Conservation (phyloP, 1,140 invertebrate species). For the Venturia canescens region DNA sequence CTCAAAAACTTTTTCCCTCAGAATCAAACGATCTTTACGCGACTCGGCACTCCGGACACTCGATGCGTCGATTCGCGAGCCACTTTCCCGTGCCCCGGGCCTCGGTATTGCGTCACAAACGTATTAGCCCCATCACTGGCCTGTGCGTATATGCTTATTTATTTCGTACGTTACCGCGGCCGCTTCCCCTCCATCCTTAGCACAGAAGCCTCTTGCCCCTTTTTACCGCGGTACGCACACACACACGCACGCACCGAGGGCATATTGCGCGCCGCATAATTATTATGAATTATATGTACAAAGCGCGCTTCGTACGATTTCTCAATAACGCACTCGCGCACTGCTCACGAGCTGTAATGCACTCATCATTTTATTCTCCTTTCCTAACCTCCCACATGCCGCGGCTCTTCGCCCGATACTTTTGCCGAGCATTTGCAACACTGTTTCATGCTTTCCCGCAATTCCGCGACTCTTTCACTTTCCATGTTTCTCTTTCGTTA, state of each 20-base stretch:
- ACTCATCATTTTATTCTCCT: background rate
- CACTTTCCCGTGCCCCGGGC: slow-evolving; percentile 9
- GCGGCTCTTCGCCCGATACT: background rate
- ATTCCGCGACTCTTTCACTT: too few relatives aligned
- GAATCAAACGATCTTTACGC: too few relatives aligned
- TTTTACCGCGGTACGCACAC: too few relatives aligned
- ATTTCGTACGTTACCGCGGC: slow-evolving; percentile 14
- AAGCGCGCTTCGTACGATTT: slow-evolving; percentile 24
- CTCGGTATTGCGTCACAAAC: slow-evolving; percentile 23
- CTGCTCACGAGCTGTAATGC: background rate
- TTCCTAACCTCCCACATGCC: background rate
- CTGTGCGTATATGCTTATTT: background rate
- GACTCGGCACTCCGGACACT: too few relatives aligned
- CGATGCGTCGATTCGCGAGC: background rate
- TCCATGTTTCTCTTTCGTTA: too few relatives aligned
- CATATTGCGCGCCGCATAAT: slow-evolving; percentile 37
- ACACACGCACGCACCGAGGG: slow-evolving; percentile 5
- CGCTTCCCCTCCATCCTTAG: background rate
- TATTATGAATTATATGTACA: slow-evolving; percentile 35
- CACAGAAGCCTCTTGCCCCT: background rate
- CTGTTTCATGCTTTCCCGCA: background rate
- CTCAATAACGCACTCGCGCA: slow-evolving; percentile 2
- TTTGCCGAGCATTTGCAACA: background rate
- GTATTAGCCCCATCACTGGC: slow-evolving; percentile 34
- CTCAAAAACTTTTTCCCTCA: too few relatives aligned